Evolutionary conservation across 2,888 invertebrate genomes (phyloP), one percentile per base, ranked within the genome.

Genomic region (Pristionchus entomophagus): DNA sequence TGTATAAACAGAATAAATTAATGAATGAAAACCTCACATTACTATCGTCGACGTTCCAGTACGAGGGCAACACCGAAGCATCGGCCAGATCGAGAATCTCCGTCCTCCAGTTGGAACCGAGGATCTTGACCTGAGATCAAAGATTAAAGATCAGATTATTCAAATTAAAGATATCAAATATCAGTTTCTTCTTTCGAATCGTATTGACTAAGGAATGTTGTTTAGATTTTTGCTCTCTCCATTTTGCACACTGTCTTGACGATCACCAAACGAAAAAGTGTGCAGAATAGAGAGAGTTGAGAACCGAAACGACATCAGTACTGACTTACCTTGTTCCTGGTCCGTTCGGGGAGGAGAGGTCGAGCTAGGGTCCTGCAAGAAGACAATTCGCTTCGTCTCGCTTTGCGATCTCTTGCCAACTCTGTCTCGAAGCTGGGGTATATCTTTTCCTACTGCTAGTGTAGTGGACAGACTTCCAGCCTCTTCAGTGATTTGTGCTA

Each of bases 331-430:
- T 91, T 93, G 84, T 91, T 90, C 35, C 90, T 88, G 22, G 93
- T 93, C 82, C 89, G 88, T 85, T 92, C 92, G 1, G 93, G 93
- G 14, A 93, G 86, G 53, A 93, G 85, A 6, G 93, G 93, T 41
- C 89, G 89, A 2, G 91, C 92, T 14, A 93, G 88, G 5, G 89
- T 88, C 92, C 91, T 91, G 51, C 26, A 90, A 87, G 45, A 14
- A 4, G 19, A 17, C n/a, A n/a, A n/a, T n/a, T n/a, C n/a, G n/a
- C n/a, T n/a, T n/a, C n/a, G n/a, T n/a, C n/a, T n/a, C n/a, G n/a
- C n/a, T n/a, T n/a, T n/a, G n/a, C n/a, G n/a, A n/a, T n/a, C n/a
- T n/a, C n/a, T n/a, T n/a, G n/a, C n/a, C n/a, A n/a, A n/a, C n/a
- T n/a, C n/a, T n/a, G n/a, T n/a, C n/a, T n/a, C n/a, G n/a, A n/a